phyloP scores from a whole-genome alignment of 2,888 invertebrate genomes.

The Athalia rosae region DNA sequence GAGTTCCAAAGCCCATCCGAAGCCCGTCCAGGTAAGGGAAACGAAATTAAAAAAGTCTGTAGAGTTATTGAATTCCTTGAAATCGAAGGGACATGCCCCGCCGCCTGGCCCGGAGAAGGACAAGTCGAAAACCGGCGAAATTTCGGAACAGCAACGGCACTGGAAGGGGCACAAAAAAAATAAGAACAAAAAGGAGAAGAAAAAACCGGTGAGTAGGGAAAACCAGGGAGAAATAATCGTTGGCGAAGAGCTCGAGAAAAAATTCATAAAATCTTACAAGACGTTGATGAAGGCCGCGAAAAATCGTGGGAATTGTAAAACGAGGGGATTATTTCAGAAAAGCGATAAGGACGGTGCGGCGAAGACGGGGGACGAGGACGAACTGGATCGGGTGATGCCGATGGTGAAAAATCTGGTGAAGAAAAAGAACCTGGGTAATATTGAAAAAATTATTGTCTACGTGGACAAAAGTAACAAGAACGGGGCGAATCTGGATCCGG shows the following conservation, averaged over 20 bases:
- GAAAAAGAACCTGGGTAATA: conserved; percentile 54
- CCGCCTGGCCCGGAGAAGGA: neutral
- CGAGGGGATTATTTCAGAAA: neutral
- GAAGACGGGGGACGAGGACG: neutral
- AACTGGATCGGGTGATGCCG: neutral
- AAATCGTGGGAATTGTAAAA: neutral
- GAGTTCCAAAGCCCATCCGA: neutral
- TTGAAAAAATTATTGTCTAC: conserved; percentile 58
- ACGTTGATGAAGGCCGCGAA: neutral
- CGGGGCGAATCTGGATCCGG: neutral
- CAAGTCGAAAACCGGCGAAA: neutral
- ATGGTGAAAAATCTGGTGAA: conserved; percentile 51
- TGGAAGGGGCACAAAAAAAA: neutral
- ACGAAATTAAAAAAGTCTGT: too few relatives aligned
- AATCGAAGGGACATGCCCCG: neutral
- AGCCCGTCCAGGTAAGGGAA: too few relatives aligned
- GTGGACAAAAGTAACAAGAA: conserved; percentile 53
- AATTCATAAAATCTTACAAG: neutral
- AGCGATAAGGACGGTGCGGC: neutral
- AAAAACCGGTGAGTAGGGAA: conserved; percentile 7
- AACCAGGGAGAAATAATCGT: neutral
- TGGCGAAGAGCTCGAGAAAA: neutral
- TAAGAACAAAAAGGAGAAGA: neutral
- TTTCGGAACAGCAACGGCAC: neutral
- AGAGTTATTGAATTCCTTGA: neutral